Base-by-base conservation (phyloP, 2,113 vertebrate species). In the Polyodon spathula region DNA sequence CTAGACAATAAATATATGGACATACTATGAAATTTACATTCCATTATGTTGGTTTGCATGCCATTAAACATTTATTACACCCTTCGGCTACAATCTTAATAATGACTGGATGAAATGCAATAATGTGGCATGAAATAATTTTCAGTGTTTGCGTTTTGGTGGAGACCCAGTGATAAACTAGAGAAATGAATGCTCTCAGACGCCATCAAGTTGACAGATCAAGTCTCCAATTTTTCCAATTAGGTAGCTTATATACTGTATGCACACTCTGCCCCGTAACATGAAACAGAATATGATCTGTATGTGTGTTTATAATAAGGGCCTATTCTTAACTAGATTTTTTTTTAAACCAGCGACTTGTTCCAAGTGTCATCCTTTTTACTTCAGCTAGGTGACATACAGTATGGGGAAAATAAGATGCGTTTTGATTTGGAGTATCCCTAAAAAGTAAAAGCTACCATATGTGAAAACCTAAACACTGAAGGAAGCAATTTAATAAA, bases 41-140 rank as follows among this genome's bases (percentile, higher is more conserved):
- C 88, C 86, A 88, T 88, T 91, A 87, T 83, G 82, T 87, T 83
- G 85, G 83, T 90, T 89, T 90, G 86, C 81, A 89, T 84, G 84
- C 81, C 81, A 86, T 89, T 90, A 91, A 93, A 92, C 83, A 86
- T 87, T 87, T 86, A 91, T 88, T 87, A 84, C 71, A 85, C 83
- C 88, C 88, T 82, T 84, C 82, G 85, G 82, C 82, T 85, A 86
- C 72, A 83, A 82, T 74, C 74, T 81, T 84, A 84, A 82, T 86
- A 84, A 87, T 88, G 83, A 86, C 85, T 87, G 83, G 84, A 82
- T 86, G 79, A 83, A 71, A 84, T 83, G 81, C 81, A 85, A 84
- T 89, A 80, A 89, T 85, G 76, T 76, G 79, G 76, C 69, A 77
- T 37, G 64, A 63, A 60, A 43, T 60, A 50, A 60, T n/a, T 60